Evolutionary conservation across 2,113 vertebrate genomes (phyloP).

Genomic region (Limanda limanda): DNA sequence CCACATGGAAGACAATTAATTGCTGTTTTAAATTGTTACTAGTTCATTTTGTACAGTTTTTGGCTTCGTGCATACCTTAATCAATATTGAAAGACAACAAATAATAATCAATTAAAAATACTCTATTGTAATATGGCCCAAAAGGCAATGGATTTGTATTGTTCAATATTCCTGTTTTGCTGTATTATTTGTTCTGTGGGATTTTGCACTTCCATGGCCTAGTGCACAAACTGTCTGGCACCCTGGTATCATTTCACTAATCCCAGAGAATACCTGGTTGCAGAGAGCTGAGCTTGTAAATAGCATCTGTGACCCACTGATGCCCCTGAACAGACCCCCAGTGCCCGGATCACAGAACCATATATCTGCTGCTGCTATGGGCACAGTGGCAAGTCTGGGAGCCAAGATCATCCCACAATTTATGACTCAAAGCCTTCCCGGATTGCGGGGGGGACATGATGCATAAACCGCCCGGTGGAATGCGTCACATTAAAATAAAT

Average conservation of each 20-base stretch:
- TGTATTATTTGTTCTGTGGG: slow-evolving; percentile 11
- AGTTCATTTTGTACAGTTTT: too few relatives aligned
- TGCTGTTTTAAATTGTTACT: too few relatives aligned
- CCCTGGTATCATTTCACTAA: slow-evolving; percentile 56
- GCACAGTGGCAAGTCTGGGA: slow-evolving; percentile 46
- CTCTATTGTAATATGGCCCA: too few relatives aligned
- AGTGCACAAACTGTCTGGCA: slow-evolving; percentile 31
- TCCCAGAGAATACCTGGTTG: slow-evolving; percentile 48
- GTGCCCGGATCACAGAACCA: slow-evolving; percentile 45
- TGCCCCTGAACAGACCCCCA: slow-evolving; percentile 41
- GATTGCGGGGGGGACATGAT: slow-evolving; percentile 67
- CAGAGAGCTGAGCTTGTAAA: slow-evolving; percentile 43
- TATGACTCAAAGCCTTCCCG: slow-evolving; percentile 72
- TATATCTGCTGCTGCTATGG: slow-evolving; percentile 46
- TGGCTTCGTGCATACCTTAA: too few relatives aligned
- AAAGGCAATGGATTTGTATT: too few relatives aligned
- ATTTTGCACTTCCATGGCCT: slow-evolving; percentile 3
- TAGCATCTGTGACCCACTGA: slow-evolving; percentile 52
- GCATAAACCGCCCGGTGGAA: slow-evolving; percentile 78
- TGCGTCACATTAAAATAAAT: slow-evolving; percentile 84
- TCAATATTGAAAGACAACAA: too few relatives aligned
- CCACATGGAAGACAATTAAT: too few relatives aligned
- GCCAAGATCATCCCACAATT: slow-evolving; percentile 68
- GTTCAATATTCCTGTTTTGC: too few relatives aligned
- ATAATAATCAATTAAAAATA: too few relatives aligned